phyloP scores from a whole-genome alignment of 2,797 vertebrate species.

The Cuculus canorus region DNA sequence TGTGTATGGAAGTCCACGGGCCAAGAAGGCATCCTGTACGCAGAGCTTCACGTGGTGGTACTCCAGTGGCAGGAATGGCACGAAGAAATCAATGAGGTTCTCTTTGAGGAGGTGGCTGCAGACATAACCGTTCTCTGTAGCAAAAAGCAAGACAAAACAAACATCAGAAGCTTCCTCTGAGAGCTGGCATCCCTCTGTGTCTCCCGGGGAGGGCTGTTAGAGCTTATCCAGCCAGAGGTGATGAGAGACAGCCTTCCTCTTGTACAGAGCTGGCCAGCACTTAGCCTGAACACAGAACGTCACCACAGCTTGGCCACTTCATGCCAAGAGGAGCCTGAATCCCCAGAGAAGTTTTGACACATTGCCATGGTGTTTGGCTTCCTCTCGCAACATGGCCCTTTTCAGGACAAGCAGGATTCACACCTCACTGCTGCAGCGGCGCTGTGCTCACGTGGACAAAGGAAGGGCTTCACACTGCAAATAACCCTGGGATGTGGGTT shows the following conservation, averaged over 20 bases:
- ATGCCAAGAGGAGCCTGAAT: not conserved
- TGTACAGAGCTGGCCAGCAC: not conserved
- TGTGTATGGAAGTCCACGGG: slow-evolving; percentile 81
- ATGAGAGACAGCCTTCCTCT: not conserved
- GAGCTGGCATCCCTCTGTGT: not conserved
- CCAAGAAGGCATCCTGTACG: slow-evolving; percentile 84
- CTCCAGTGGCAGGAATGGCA: slow-evolving; percentile 95
- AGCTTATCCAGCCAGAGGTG: fast-evolving
- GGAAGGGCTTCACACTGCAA: fast-evolving
- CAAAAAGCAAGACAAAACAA: not conserved
- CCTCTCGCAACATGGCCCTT: not conserved
- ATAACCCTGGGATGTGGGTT: fast-evolving
- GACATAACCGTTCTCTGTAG: slow-evolving; percentile 81
- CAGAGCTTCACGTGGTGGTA: slow-evolving; percentile 90
- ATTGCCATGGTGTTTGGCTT: fast-evolving
- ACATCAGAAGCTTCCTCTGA: not conserved
- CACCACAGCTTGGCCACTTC: not conserved
- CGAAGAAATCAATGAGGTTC: slow-evolving; percentile 88
- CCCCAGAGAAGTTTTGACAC: not conserved
- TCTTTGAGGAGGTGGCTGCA: slow-evolving; percentile 86
- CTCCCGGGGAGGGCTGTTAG: not conserved
- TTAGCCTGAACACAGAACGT: not conserved
- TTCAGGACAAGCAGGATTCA: no score
- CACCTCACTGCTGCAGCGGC: not conserved
- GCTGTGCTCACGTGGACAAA: not conserved